These are phyloP conservation scores for Leptopilina myrica DNA, from an alignment of 2,888 invertebrate genomes.

Conservation along the genomic window DNA sequence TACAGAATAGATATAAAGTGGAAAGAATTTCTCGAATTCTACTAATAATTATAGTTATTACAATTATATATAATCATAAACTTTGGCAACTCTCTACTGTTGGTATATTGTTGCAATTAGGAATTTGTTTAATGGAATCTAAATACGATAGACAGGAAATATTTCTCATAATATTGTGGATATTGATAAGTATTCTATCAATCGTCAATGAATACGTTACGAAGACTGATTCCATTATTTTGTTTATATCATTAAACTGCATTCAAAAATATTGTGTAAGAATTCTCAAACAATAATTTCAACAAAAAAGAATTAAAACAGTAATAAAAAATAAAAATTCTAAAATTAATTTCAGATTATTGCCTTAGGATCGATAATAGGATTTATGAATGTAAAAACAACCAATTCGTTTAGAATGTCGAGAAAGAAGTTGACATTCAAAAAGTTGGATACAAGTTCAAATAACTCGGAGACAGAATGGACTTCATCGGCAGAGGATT, in stretches of 20 bases:
- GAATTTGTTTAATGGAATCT: conserved; percentile 57
- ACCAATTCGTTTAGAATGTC: conserved; percentile 53
- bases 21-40: conserved; percentile 64
- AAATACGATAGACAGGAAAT: conserved; percentile 59
- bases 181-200: conserved; percentile 62
- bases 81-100: conserved; percentile 63
- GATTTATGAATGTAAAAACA: conserved; percentile 63
- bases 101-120: conserved; percentile 68
- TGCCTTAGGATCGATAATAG: conserved; percentile 62
- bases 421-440: conserved; percentile 63
- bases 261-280: conserved; percentile 68
- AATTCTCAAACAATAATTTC: background rate
- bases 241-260: conserved; percentile 59
- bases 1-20: conserved; percentile 63
- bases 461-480: conserved; percentile 44
- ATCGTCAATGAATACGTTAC: conserved; percentile 61
- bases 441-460: conserved; percentile 67
- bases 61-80: conserved; percentile 61
- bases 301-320: no score
- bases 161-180: conserved; percentile 68
- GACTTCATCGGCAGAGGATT: conserved; percentile 9
- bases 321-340: no score
- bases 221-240: conserved; percentile 52
- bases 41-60: conserved; percentile 64
- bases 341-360: conserved; percentile 60